Base-by-base conservation (phyloP, 2,888 invertebrate species). In the Pseudoips prasinana region DNA sequence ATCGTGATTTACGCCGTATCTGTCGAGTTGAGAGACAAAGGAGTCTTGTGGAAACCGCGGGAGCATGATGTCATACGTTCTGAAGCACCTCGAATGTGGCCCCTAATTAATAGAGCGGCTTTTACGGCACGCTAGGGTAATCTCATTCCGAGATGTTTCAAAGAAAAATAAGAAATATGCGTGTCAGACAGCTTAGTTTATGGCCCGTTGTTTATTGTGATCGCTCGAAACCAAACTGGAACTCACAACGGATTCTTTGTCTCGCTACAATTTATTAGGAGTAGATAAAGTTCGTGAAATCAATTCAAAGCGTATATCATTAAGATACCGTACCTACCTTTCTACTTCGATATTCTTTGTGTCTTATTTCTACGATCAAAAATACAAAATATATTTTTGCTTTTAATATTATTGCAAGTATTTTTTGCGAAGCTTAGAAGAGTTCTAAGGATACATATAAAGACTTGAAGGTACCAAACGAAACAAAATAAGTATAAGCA, bases 11-110 rank as follows among this genome's bases (percentile, higher is more conserved):
- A 87, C 79, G 72, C 69, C 74, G 68, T 68, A 65, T 73, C 78
- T 82, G 79, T 76, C 76, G 74, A 57, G 59, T 63, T 58, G 58
- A 56, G 67, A 78, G 71, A 87, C 85, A 88, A 87, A 86, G 86
- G 59, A 64, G 64, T 73, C 60, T 79, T 84, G 79, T 83, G 58
- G 63, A 67, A 70, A 71, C 64, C 65, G 64, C 69, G 64, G 63
- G 67, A 62, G 58, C 73, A 67, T 88, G 87, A 87, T 83, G 84
- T 87, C 87, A 88, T 73, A 44, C 62, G 42, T 46, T 54, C 52
- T 33, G 46, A 36, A 51, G 41, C 19, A 54, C 41, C 36, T 46
- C 34, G 41, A 56, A 60, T 61, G 47, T 50, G 57, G 55, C 53
- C 64, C 46, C 65, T 82, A 83, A 82, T 83, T 83, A 83, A 76